Conservation (phyloP, 2,888 invertebrate genomes). For the Tetropium fuscum region DNA sequence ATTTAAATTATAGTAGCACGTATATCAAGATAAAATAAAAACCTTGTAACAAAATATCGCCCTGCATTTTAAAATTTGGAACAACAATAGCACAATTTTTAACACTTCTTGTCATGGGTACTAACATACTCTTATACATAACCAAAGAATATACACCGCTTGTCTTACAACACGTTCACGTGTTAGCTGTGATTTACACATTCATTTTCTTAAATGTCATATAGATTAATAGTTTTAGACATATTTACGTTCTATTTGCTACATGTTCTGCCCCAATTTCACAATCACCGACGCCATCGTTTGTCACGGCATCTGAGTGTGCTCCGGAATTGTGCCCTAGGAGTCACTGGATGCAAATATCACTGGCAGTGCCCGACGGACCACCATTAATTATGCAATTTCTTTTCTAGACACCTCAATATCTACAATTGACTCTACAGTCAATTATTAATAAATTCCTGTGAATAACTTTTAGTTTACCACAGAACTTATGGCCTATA, state of each 20-base stretch:
- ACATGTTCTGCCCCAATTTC: neutral
- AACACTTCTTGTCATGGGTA: constrained; percentile 8
- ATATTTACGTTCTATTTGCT: neutral
- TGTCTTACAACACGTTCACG: neutral
- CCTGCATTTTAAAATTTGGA: constrained; percentile 20
- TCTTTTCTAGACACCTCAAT: no score
- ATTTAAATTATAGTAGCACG: no score
- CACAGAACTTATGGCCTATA: neutral
- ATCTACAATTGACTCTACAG: no score
- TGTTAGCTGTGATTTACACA: constrained; percentile 1
- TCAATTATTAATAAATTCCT: no score
- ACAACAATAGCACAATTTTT: neutral
- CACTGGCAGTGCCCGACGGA: no score
- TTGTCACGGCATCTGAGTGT: no score
- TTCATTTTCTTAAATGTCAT: constrained; percentile 2
- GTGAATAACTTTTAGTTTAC: neutral
- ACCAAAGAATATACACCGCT: neutral
- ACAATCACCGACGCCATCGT: neutral
- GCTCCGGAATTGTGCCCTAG: no score
- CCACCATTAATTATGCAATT: no score
- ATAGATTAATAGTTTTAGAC: constrained; percentile 9
- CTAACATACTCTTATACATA: constrained; percentile 3
- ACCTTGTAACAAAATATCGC: no score
- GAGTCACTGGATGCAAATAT: no score
- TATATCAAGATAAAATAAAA: no score